A percentile compares a stretch with the other conserved stretches of the same genome.
Conservation (phyloP, 2,113 vertebrate genomes). For the Ceratotherium simum region DNA sequence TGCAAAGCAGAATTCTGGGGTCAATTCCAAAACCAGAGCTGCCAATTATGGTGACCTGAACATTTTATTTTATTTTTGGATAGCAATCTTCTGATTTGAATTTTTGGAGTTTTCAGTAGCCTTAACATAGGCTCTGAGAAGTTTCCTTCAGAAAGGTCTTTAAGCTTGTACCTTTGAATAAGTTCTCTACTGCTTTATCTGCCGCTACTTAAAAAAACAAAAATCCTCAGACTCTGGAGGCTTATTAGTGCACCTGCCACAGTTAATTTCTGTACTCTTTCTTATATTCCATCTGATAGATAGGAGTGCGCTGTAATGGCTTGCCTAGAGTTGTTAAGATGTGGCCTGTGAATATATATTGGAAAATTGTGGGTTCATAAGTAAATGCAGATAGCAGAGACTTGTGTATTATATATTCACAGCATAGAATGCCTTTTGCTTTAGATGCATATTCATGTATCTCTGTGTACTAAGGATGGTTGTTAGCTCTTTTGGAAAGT, state of each 20-base stretch:
- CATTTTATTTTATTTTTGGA: slow-evolving; percentile 47
- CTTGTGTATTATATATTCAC: slow-evolving; percentile 70
- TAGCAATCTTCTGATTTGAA: slow-evolving; percentile 39
- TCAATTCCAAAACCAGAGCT: slow-evolving; percentile 33
- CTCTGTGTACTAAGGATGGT: slow-evolving; percentile 65
- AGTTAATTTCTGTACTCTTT: slow-evolving; percentile 72
- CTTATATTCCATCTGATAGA: slow-evolving; percentile 72
- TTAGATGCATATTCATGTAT: slow-evolving; percentile 78
- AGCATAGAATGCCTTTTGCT: slow-evolving; percentile 80
- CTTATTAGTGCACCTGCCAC: slow-evolving; percentile 78
- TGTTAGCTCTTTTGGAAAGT: slow-evolving; percentile 72
- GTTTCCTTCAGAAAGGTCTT: slow-evolving; percentile 83
- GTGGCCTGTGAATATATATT: slow-evolving; percentile 82
- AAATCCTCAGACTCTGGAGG: slow-evolving; percentile 72
- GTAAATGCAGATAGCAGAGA: slow-evolving; percentile 80
- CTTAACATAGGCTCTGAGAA: slow-evolving; percentile 80
- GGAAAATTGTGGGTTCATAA: slow-evolving; percentile 77
- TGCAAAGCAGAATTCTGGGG: neutral
- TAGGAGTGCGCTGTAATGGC: slow-evolving; percentile 69
- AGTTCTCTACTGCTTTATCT: slow-evolving; percentile 67
- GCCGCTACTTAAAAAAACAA: slow-evolving; percentile 40
- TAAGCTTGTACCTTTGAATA: slow-evolving; percentile 66
- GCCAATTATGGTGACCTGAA: neutral
- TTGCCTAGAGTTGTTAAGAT: slow-evolving; percentile 79
- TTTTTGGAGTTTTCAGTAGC: slow-evolving; percentile 57